Conservation (phyloP, 2,888 invertebrate species). For the Drosophila kuntzei region DNA sequence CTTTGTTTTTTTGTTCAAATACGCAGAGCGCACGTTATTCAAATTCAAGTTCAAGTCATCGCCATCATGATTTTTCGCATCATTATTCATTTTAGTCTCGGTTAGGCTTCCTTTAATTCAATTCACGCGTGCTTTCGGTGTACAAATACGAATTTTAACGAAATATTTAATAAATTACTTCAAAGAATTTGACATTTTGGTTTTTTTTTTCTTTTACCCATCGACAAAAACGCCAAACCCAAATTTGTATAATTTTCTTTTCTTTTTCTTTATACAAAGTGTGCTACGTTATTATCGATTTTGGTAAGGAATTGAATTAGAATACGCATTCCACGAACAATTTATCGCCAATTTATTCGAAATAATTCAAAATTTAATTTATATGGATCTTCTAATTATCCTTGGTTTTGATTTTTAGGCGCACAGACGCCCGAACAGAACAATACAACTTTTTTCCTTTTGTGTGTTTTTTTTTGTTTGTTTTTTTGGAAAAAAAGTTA, state of each 20-base stretch:
- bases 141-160: slow-evolving; percentile 48
- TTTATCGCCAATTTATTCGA: too few species aligned
- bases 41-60: slow-evolving; percentile 81
- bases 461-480: too few species aligned
- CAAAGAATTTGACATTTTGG: slow-evolving; percentile 62
- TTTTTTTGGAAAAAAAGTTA: too few species aligned
- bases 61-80: slow-evolving; percentile 84
- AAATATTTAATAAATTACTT: slow-evolving; percentile 54
- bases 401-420: too few species aligned
- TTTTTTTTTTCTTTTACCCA: slow-evolving; percentile 37
- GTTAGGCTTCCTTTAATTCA: slow-evolving; percentile 55
- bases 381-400: too few species aligned
- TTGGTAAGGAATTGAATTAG: slow-evolving; percentile 58
- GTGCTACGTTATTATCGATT: slow-evolving; percentile 67
- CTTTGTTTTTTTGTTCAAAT: slow-evolving; percentile 69
- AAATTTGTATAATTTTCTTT: slow-evolving; percentile 21
- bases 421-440: too few species aligned
- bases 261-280: slow-evolving; percentile 49
- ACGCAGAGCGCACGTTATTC: slow-evolving; percentile 74
- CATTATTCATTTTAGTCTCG: slow-evolving; percentile 83
- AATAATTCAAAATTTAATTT: too few species aligned
- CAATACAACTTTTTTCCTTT: too few species aligned
- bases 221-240: slow-evolving; percentile 60
- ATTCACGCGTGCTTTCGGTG: slow-evolving; percentile 70
- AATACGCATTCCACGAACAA: too few species aligned